Percentiles rank a stretch among this genome's conserved stretches.
Evolutionary conservation across 1,140 invertebrate species (phyloP).

Genomic region (Hyphantria cunea): DNA sequence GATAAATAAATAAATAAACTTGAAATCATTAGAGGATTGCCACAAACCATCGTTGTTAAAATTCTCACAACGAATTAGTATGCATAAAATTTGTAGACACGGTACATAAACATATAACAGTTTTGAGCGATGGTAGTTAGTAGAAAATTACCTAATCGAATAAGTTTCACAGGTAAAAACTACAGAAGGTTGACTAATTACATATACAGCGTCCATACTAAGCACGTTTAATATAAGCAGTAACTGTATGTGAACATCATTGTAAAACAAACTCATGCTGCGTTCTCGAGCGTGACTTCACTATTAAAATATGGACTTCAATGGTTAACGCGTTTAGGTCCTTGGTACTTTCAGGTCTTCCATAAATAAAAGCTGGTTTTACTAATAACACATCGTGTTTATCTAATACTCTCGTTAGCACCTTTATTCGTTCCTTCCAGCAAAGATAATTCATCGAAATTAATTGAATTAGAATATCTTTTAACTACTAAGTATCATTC

Average conservation of each 20-base stretch:
- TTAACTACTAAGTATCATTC: background rate
- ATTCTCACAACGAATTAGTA: conserved; percentile 8
- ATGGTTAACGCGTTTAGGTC: conserved; percentile 30
- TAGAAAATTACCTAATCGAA: conserved; percentile 18
- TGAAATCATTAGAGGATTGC: too few species aligned
- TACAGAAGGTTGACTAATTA: conserved; percentile 51
- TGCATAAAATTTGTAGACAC: conserved; percentile 2
- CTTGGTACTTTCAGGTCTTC: conserved; percentile 16
- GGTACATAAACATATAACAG: conserved; percentile 15
- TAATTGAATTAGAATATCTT: background rate
- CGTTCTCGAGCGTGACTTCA: conserved; percentile 51
- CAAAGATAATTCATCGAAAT: background rate
- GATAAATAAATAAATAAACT: too few species aligned
- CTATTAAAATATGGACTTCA: conserved; percentile 53
- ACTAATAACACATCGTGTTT: background rate
- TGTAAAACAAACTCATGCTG: conserved; percentile 60
- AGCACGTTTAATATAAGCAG: conserved; percentile 56
- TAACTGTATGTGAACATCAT: conserved; percentile 61
- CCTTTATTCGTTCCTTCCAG: background rate
- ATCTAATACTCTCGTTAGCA: background rate
- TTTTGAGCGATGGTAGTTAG: conserved; percentile 8
- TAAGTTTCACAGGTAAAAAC: conserved; percentile 29
- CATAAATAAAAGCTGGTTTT: conserved; percentile 4
- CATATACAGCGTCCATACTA: conserved; percentile 49
- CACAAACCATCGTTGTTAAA: background rate